Conservation (phyloP, 2,888 invertebrate genomes). For the Drosophila hamatofila region DNA sequence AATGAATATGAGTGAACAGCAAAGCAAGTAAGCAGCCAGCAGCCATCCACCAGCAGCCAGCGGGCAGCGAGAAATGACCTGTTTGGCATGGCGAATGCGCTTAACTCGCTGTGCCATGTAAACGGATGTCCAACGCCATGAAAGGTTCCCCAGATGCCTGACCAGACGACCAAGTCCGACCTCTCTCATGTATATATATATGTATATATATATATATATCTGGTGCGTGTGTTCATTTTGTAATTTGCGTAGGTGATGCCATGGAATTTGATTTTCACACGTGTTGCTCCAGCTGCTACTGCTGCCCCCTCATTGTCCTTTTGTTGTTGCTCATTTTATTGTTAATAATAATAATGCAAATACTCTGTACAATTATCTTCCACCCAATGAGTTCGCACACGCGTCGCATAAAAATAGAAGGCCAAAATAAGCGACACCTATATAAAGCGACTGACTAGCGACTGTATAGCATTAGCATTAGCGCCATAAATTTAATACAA, state of each 20-base stretch:
- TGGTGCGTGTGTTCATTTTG: slow-evolving; percentile 76
- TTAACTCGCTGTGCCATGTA: slow-evolving; percentile 61
- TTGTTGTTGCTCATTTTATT: slow-evolving; percentile 69
- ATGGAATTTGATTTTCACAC: slow-evolving; percentile 84
- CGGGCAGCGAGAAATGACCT: slow-evolving; percentile 45
- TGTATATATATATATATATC: slow-evolving; percentile 13
- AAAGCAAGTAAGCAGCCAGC: slow-evolving; percentile 7
- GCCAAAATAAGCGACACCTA: slow-evolving; percentile 11
- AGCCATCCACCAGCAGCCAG: neutral
- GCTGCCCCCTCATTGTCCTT: slow-evolving; percentile 21
- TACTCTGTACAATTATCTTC: slow-evolving; percentile 75
- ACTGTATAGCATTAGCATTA: slow-evolving; percentile 8
- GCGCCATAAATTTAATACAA: slow-evolving; percentile 21
- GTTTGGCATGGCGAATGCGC: slow-evolving; percentile 69
- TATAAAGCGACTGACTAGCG: neutral
- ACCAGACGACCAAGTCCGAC: slow-evolving; percentile 10
- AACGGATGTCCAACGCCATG: slow-evolving; percentile 25
- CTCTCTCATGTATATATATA: slow-evolving; percentile 6
- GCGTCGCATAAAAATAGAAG: slow-evolving; percentile 67
- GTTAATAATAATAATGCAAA: slow-evolving; percentile 78
- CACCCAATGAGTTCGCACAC: slow-evolving; percentile 73
- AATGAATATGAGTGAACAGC: slow-evolving; percentile 57
- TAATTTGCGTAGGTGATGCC: slow-evolving; percentile 81
- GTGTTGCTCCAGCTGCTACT: slow-evolving; percentile 54
- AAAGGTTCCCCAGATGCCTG: slow-evolving; percentile 28